Evolutionary conservation across 1,140 invertebrate genomes (phyloP).

Genomic region (Drosophila melanica): DNA sequence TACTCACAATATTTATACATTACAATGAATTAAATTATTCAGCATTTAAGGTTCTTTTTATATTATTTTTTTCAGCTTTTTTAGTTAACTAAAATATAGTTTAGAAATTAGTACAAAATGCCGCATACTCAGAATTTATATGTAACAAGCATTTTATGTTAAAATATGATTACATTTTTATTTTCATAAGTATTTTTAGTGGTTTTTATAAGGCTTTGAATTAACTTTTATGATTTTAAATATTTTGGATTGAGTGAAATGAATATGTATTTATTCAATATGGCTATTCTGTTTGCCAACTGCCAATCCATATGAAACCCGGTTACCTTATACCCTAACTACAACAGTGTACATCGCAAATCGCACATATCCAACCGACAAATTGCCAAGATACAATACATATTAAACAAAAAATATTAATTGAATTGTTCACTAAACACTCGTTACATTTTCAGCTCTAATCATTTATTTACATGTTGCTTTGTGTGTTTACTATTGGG

Average conservation of each 20-base stretch:
- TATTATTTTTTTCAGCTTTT: constrained; percentile 20
- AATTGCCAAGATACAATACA: constrained; percentile 64
- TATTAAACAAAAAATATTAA: constrained; percentile 42
- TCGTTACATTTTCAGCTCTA: constrained; percentile 43
- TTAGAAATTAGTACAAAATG: constrained; percentile 27
- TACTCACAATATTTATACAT: background rate
- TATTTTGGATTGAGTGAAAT: background rate
- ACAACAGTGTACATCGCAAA: constrained; percentile 51
- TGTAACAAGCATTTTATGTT: constrained; percentile 16
- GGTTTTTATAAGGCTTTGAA: constrained; percentile 1
- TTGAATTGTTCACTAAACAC: constrained; percentile 44
- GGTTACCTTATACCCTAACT: constrained; percentile 25
- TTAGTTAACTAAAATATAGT: constrained; percentile 16
- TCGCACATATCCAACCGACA: constrained; percentile 65
- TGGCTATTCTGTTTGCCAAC: background rate
- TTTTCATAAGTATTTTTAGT: background rate
- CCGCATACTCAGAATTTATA: constrained; percentile 23
- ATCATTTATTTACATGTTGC: constrained; percentile 53
- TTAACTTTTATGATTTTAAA: background rate
- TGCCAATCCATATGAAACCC: constrained; percentile 27
- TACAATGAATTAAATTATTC: constrained; percentile 2
- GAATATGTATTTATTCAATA: background rate
- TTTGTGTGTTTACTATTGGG: constrained; percentile 54
- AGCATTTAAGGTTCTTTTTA: background rate
- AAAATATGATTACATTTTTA: constrained; percentile 6